A percentile compares a stretch with the other conserved stretches of the same genome.
Evolutionary conservation across 2,888 invertebrate species (phyloP).

Genomic region (Drosophila tanythrix): DNA sequence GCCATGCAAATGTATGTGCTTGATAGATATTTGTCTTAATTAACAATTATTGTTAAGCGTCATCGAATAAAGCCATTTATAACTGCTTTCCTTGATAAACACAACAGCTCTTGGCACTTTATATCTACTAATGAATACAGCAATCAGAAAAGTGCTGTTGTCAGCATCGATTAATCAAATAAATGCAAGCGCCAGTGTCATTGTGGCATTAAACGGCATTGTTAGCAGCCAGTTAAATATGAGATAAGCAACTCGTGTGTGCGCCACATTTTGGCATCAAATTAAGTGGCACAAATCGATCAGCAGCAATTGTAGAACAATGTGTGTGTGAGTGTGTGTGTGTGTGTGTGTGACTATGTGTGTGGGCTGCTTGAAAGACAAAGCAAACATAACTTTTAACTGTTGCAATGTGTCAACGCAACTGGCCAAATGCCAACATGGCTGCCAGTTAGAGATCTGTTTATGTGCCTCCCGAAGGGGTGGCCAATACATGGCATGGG

Average conservation of each 20-base stretch:
- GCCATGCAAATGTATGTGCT: background rate
- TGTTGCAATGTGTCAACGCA: slow-evolving; percentile 73
- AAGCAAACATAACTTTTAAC: slow-evolving; percentile 34
- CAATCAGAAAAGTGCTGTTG: background rate
- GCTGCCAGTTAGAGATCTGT: slow-evolving; percentile 32
- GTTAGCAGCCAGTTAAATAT: slow-evolving; percentile 55
- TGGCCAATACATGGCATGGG: background rate
- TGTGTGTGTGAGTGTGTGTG: slow-evolving; percentile 11
- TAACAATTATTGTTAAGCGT: background rate
- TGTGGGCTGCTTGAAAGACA: slow-evolving; percentile 57
- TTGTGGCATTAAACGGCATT: slow-evolving; percentile 52
- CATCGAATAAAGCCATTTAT: background rate
- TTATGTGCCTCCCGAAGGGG: slow-evolving; percentile 24
- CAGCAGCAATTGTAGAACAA: slow-evolving; percentile 41
- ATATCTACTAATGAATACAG: background rate
- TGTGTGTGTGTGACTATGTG: slow-evolving; percentile 41
- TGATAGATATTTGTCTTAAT: background rate
- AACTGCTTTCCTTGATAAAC: background rate
- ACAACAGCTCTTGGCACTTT: background rate
- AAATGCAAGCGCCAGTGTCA: slow-evolving; percentile 29
- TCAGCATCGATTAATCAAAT: slow-evolving; percentile 7
- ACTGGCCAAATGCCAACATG: slow-evolving; percentile 52
- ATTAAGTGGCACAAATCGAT: slow-evolving; percentile 76
- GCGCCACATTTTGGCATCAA: slow-evolving; percentile 62
- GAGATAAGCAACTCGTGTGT: slow-evolving; percentile 54